Conservation (phyloP, 1,140 invertebrate genomes). For the Zaprionus lachaisei region DNA sequence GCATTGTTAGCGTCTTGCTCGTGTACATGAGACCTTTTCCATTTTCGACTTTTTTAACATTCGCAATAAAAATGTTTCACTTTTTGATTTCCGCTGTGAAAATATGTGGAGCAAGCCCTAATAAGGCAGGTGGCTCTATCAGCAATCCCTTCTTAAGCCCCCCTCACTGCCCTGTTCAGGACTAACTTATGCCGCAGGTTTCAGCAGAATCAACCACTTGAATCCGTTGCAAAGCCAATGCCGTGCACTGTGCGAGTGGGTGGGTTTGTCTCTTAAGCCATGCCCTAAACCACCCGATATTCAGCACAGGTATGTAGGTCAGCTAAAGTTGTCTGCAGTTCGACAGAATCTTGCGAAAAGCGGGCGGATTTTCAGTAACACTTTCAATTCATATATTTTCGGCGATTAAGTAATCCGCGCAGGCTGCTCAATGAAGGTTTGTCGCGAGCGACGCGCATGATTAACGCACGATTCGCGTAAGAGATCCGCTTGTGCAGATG, state of each 20-base stretch:
- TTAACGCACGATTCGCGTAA: slow-evolving; percentile 78
- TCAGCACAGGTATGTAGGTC: slow-evolving; percentile 67
- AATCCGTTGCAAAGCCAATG: slow-evolving; percentile 23
- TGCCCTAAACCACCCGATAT: slow-evolving; percentile 18
- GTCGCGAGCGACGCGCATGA: slow-evolving; percentile 41
- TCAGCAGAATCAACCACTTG: slow-evolving; percentile 26
- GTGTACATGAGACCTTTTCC: slow-evolving; percentile 45
- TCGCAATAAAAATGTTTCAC: slow-evolving; percentile 62
- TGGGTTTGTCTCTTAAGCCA: slow-evolving; percentile 44
- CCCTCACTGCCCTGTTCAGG: background rate
- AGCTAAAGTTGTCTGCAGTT: slow-evolving; percentile 7
- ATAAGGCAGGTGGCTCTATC: background rate
- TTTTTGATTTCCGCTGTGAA: slow-evolving; percentile 58
- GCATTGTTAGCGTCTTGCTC: slow-evolving; percentile 71
- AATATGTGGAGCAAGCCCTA: slow-evolving; percentile 19
- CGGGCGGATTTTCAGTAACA: slow-evolving; percentile 65
- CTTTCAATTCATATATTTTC: slow-evolving; percentile 79
- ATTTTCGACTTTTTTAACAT: slow-evolving; percentile 52
- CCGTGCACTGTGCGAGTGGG: slow-evolving; percentile 18
- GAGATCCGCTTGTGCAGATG: slow-evolving; percentile 23
- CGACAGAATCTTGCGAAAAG: slow-evolving; percentile 47
- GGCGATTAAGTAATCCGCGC: slow-evolving; percentile 76
- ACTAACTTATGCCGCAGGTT: slow-evolving; percentile 50
- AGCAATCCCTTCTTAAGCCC: slow-evolving; percentile 3
- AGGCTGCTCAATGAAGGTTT: slow-evolving; percentile 59